These are phyloP conservation scores for Spilogale gracilis DNA, from an alignment of 2,113 vertebrate species.

Conservation along the genomic window DNA sequence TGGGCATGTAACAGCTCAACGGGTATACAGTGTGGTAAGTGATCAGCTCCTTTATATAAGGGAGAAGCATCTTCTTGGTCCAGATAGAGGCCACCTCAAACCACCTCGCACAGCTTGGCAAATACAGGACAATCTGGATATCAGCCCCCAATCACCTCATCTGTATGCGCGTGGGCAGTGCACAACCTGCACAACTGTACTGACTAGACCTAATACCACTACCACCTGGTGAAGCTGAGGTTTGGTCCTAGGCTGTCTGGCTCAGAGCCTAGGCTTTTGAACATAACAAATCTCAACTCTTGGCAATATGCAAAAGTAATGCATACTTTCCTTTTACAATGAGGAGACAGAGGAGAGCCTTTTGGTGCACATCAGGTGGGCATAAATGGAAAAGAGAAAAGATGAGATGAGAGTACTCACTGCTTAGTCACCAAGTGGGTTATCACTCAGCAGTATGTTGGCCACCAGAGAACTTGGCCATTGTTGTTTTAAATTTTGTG, in stretches of 20 bases:
- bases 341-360: neutral
- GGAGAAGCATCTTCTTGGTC: neutral
- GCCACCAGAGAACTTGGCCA: neutral
- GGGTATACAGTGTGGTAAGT: neutral
- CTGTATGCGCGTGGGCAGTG: too few relatives aligned
- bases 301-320: neutral
- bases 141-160: too few relatives aligned
- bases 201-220: accelerated
- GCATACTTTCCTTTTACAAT: neutral
- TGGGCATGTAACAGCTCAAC: neutral
- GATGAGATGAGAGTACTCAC: neutral
- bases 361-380: too few relatives aligned
- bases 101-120: neutral
- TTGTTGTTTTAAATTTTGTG: neutral
- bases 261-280: neutral
- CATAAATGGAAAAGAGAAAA: accelerated
- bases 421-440: neutral
- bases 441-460: neutral
- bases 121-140: neutral
- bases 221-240: accelerated
- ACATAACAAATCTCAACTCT: neutral
- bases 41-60: neutral
- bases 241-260: neutral
- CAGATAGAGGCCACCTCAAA: neutral
- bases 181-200: neutral